phyloP scores from a whole-genome alignment of 2,888 invertebrate genomes.

The Scaptodrosophila latifasciaeformis region DNA sequence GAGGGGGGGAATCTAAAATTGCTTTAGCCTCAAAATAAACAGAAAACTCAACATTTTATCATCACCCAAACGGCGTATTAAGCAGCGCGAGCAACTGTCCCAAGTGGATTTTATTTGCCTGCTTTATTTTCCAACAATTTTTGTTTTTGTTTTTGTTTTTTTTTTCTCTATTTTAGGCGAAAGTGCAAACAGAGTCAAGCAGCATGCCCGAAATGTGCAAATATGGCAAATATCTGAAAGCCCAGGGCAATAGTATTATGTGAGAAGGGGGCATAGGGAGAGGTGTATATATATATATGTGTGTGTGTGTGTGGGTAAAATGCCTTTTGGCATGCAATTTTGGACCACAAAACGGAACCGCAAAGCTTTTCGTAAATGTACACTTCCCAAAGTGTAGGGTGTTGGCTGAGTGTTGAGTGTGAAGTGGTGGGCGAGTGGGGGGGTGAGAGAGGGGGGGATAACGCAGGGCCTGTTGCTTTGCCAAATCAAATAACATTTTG shows the following conservation, averaged over 20 bases:
- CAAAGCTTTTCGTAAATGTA: too few relatives aligned
- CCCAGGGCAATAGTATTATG: too few relatives aligned
- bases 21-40: too few relatives aligned
- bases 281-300: neutral
- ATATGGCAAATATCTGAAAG: constrained; percentile 16
- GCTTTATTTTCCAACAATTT: constrained; percentile 16
- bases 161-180: constrained; percentile 30
- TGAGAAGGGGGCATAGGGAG: neutral
- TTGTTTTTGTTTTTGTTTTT: constrained; percentile 6
- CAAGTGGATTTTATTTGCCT: constrained; percentile 27
- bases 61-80: too few relatives aligned
- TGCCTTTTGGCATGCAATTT: too few relatives aligned
- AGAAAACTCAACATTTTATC: too few relatives aligned
- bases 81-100: neutral
- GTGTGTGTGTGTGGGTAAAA: neutral
- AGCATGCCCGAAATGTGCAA: constrained; percentile 33
- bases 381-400: too few relatives aligned
- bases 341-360: too few relatives aligned
- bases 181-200: constrained; percentile 33
- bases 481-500: constrained; percentile 39
- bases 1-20: too few relatives aligned
- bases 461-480: too few relatives aligned
- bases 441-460: neutral
- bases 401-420: neutral
- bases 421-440: neutral